A percentile compares a stretch with the other conserved stretches of the same genome.
Evolutionary conservation across 1,140 invertebrate species (phyloP).

Genomic region (Macrobrachium nipponense): DNA sequence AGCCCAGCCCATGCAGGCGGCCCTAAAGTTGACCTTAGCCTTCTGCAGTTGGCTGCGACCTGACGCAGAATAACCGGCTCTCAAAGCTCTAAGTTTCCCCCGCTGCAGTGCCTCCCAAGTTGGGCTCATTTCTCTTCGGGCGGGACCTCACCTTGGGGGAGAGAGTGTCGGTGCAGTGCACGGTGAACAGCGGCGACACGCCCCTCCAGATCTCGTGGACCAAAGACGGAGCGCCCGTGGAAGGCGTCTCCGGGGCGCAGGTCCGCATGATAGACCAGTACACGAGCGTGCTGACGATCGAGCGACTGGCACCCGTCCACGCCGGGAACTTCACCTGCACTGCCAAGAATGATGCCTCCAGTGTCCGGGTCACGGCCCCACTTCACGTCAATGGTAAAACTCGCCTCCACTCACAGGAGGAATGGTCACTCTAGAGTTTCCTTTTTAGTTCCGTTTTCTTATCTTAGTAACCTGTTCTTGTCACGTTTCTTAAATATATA

Average conservation of each 20-base stretch:
- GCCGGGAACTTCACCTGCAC: constrained; percentile 85
- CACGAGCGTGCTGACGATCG: constrained; percentile 47
- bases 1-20: too few relatives aligned
- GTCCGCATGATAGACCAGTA: constrained; percentile 67
- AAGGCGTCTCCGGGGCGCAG: constrained; percentile 74
- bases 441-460: constrained; percentile 17
- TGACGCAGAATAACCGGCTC: neutral
- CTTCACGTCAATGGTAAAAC: constrained; percentile 78
- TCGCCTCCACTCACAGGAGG: constrained; percentile 71
- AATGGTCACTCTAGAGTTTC: constrained; percentile 9
- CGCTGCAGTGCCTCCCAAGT: constrained; percentile 60
- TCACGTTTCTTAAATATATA: neutral
- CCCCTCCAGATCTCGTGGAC: constrained; percentile 82
- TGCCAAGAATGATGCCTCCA: constrained; percentile 79
- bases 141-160: constrained; percentile 59
- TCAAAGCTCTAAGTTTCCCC: constrained; percentile 16
- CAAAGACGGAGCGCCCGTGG: constrained; percentile 78
- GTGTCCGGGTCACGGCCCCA: constrained; percentile 80
- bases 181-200: constrained; percentile 81
- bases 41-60: neutral
- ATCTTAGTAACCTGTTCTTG: constrained; percentile 3
- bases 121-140: constrained; percentile 48
- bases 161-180: constrained; percentile 68
- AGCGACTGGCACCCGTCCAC: constrained; percentile 72
- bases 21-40: neutral